phyloP scores from a whole-genome alignment of 2,888 invertebrate species.

The Hyposoter dolosus region DNA sequence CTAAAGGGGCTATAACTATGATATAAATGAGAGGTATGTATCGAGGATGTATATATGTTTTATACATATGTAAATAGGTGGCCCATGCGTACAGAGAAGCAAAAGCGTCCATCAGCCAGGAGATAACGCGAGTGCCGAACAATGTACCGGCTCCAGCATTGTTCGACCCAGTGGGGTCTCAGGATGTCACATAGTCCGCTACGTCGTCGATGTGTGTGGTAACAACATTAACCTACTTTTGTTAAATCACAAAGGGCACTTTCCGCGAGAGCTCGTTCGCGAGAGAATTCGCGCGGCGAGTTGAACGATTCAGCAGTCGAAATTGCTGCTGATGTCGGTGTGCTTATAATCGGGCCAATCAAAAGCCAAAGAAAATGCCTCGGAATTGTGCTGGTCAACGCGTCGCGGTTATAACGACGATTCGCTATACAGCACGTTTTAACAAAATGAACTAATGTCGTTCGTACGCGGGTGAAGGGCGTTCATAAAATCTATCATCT shows the following conservation, averaged over 20 bases:
- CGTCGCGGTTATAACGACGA: neutral
- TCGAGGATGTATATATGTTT: neutral
- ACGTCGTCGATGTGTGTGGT: conserved; percentile 74
- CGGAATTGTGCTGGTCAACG: neutral
- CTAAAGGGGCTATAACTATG: conserved; percentile 41
- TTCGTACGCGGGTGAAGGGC: neutral
- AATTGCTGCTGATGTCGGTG: conserved; percentile 52
- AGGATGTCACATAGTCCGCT: conserved; percentile 77
- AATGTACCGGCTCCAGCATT: conserved; percentile 73
- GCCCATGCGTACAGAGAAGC: conserved; percentile 34
- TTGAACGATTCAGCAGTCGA: conserved; percentile 73
- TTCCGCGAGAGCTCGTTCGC: conserved; percentile 52
- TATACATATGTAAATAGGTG: neutral
- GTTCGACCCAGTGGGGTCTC: conserved; percentile 73
- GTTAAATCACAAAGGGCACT: conserved; percentile 76
- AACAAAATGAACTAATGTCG: neutral
- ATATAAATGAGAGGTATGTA: conserved; percentile 29
- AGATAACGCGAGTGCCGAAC: conserved; percentile 72
- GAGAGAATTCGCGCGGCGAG: conserved; percentile 47
- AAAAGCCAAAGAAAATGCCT: conserved; percentile 40
- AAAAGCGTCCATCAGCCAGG: conserved; percentile 43
- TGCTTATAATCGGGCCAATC: conserved; percentile 38
- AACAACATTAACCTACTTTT: conserved; percentile 79
- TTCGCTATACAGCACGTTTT: neutral
- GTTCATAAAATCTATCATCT: neutral